Evolutionary conservation across 2,888 invertebrate species (phyloP).

Genomic region (Choreutis nemorana): DNA sequence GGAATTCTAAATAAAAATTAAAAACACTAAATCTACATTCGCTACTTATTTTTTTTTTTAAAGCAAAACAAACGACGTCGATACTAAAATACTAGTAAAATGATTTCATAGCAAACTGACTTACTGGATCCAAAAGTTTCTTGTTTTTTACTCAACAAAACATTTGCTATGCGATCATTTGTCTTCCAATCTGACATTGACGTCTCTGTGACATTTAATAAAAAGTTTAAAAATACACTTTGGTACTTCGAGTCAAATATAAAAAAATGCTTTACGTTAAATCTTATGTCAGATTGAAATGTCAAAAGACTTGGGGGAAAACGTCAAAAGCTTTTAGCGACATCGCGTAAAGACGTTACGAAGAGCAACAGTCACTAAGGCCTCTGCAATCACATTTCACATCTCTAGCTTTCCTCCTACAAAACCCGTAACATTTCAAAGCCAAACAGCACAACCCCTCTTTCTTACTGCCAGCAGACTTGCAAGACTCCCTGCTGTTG

Average conservation of each 20-base stretch:
- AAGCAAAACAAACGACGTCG: no score
- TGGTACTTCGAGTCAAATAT: no score
- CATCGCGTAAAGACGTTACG: slow-evolving; percentile 15
- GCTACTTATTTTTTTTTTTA: no score
- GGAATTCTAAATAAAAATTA: no score
- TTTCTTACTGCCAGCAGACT: slow-evolving; percentile 36
- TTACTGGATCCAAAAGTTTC: no score
- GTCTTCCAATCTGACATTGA: no score
- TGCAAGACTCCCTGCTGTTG: slow-evolving; percentile 47
- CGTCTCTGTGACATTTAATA: no score
- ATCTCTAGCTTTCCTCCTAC: slow-evolving; percentile 37
- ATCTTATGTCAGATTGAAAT: neutral
- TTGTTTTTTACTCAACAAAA: no score
- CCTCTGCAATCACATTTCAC: slow-evolving; percentile 38
- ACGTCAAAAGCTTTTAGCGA: neutral
- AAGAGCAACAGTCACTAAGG: slow-evolving; percentile 36
- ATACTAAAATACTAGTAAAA: no score
- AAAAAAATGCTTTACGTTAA: slow-evolving; percentile 1
- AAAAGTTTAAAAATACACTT: neutral
- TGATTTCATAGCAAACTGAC: no score
- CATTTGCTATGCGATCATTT: no score
- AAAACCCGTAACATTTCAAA: slow-evolving; percentile 51
- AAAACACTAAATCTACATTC: no score
- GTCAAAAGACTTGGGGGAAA: neutral
- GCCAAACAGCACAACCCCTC: slow-evolving; percentile 45